Evolutionary conservation across 2,888 invertebrate genomes (phyloP), one percentile per base, ranked within the genome.

Genomic region (Pammene aurita): DNA sequence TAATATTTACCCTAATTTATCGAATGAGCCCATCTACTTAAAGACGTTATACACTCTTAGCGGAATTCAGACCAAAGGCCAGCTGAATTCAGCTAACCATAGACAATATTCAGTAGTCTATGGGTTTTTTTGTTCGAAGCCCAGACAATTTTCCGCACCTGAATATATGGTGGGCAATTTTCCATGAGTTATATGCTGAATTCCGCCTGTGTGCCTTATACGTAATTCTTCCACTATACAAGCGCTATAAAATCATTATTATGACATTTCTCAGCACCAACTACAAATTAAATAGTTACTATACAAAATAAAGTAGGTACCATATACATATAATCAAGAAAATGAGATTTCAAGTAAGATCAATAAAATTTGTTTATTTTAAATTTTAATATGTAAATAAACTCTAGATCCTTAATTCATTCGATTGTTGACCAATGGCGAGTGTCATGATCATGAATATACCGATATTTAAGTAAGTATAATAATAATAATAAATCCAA

Each of bases 1-100:
- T 79, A 75, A 71, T 73, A 71, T 75, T 74, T 76, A 73, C 26
- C 26, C 26, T 26, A 26, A 26, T 26, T 56, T 48, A 41, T 42
- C 13, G 26, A 13, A 16, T 52, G 16, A 52, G 48, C 38, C 1
- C 16, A 46, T 65, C 14, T 41, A 50, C 34, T 38, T 50, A 41
- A 41, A n/a, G 26, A 26, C 26, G 26, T 26, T 26, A 4, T 4
- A 26, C 26, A 26, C 26, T 2, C 4, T 26, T 26, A 26, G 26
- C 26, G 26, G 26, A 26, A 26, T 26, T n/a, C n/a, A n/a, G n/a
- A n/a, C n/a, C n/a, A n/a, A n/a, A n/a, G n/a, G n/a, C n/a, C n/a
- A 26, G 26, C 26, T 1, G 26, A 26, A 26, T 26, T 26, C 26
- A 26, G 26, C 26, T 4, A 26, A 62, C 38, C 5, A 13, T 9